Percentiles rank a stretch among this genome's conserved stretches.
Conservation (phyloP, 2,113 vertebrate species). For the Gasterosteus aculeatus region DNA sequence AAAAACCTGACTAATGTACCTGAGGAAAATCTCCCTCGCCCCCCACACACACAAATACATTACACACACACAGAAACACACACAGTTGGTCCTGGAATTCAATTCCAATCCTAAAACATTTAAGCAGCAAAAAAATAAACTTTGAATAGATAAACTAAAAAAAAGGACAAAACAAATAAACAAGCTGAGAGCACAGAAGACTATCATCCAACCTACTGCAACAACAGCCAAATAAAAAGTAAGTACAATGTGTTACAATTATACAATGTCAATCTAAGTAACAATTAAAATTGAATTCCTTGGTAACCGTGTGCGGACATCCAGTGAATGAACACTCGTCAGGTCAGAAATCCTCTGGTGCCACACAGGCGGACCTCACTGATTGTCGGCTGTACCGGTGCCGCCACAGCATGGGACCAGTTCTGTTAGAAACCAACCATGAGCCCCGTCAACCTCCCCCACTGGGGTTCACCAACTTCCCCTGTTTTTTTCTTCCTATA, state of each 20-base stretch:
- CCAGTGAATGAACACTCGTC: neutral
- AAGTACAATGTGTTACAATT: conserved; percentile 12
- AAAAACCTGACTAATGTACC: conserved; percentile 5
- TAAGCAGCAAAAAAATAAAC: conserved; percentile 1
- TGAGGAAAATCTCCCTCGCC: neutral
- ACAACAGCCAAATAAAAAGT: neutral
- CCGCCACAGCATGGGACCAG: neutral
- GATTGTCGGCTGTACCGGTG: neutral
- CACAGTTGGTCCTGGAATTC: conserved; percentile 8
- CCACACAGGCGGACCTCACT: neutral
- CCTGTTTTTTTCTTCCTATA: neutral
- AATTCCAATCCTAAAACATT: neutral
- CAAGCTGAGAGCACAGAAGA: neutral
- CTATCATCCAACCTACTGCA: neutral
- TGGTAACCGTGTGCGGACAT: conserved; percentile 1
- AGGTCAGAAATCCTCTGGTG: neutral
- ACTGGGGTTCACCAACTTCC: neutral
- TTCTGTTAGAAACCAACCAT: neutral
- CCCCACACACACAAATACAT: neutral
- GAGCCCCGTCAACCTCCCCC: neutral
- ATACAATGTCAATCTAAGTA: neutral
- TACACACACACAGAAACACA: neutral
- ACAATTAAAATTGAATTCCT: neutral
- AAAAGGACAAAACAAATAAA: neutral
- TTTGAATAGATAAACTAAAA: neutral